These are phyloP conservation scores for Neomonachus schauinslandi DNA, from an alignment of 2,113 vertebrate species.

Conservation along the genomic window DNA sequence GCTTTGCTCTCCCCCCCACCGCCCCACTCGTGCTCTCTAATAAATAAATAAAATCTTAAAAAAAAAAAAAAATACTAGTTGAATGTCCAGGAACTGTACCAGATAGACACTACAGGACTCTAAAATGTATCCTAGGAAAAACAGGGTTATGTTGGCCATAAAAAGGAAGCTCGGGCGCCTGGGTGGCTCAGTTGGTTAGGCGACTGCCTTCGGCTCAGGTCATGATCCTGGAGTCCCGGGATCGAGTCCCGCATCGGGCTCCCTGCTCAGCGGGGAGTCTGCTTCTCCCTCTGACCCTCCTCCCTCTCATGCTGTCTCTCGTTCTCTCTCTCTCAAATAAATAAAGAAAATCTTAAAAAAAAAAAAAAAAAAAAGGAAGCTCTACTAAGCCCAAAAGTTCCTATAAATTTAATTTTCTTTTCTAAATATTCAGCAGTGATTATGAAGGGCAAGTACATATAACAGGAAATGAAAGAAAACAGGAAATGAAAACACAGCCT, in stretches of 20 bases:
- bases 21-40: neutral
- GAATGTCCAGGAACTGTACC: neutral
- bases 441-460: neutral
- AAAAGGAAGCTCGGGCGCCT: neutral
- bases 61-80: neutral
- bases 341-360: too few relatives aligned
- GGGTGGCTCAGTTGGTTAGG: too few relatives aligned
- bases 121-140: neutral
- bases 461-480: neutral
- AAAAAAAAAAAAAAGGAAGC: neutral
- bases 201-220: too few relatives aligned
- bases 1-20: neutral
- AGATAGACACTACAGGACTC: neutral
- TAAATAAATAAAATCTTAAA: neutral
- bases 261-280: too few relatives aligned
- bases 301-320: too few relatives aligned
- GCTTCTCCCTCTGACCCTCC: too few relatives aligned
- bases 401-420: neutral
- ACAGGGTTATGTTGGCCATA: constrained; percentile 6
- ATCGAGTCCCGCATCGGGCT: too few relatives aligned
- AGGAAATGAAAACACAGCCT: neutral
- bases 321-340: too few relatives aligned
- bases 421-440: neutral
- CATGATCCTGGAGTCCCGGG: too few relatives aligned
- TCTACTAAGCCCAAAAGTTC: neutral